Conservation (phyloP, 2,113 vertebrate species). For the Halichoerus grypus region DNA sequence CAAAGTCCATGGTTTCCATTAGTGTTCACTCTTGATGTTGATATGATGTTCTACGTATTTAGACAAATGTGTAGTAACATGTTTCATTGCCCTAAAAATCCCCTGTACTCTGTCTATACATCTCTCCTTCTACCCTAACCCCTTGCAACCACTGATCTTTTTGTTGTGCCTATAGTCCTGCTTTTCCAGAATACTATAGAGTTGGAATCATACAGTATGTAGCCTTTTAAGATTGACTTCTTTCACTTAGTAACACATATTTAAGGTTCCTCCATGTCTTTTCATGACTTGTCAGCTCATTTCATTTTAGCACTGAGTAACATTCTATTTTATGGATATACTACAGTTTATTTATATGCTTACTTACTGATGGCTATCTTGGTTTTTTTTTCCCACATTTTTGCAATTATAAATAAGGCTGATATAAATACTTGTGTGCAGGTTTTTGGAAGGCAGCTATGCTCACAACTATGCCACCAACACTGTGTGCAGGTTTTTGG, state of each 20-base stretch:
- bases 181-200: not conserved
- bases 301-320: not conserved
- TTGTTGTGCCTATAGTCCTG: not conserved
- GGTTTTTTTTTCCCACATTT: not conserved
- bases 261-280: not conserved
- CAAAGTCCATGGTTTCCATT: not conserved
- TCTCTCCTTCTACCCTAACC: not conserved
- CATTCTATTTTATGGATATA: not conserved
- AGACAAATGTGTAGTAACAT: not conserved
- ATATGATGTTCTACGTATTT: not conserved
- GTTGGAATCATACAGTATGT: not conserved
- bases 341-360: not conserved
- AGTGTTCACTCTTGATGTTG: not conserved
- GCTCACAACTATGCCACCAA: not conserved
- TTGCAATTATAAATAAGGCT: not conserved
- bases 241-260: not conserved
- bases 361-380: not conserved
- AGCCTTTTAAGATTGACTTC: not conserved
- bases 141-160: not conserved
- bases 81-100: not conserved
- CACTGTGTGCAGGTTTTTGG: not conserved
- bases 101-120: not conserved
- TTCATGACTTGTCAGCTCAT: not conserved
- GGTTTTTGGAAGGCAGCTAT: not conserved
- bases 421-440: not conserved